Evolutionary conservation across 2,797 vertebrate species (phyloP), one percentile per base, ranked within the genome.

Genomic region (Brachymystax lenok): DNA sequence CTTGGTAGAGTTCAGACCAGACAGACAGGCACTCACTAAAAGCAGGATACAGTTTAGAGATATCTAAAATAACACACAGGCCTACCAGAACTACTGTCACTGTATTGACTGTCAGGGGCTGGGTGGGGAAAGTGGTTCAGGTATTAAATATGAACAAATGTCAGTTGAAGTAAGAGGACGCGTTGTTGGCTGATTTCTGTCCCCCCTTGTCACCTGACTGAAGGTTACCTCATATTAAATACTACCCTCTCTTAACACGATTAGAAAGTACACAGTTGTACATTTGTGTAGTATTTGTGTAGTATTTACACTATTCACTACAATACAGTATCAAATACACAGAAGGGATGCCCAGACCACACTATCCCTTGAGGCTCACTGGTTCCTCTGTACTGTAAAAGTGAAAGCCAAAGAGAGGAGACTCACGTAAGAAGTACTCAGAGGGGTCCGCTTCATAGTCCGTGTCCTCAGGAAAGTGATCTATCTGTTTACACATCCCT

Each of bases 351-450:
- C 1, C 52, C 52, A 56, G 52, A 56, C 52, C 52, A 56, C 52
- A 56, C 16, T 56, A 56, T 56, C 52, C 5, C 52, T 56, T 56
- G 52, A 56, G 16, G 14, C 6, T 56, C 19, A 17, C 52, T 56
- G 16, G 5, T 19, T 21, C 56, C 7, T 59, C 56, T 59, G 56
- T n/a, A n/a, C 56, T 59, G 56, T 21, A 14, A 30, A 66, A 13
- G 64, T 28, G 14, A 17, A 28, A 30, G 24, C 27, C 24, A 21
- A 4, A 10, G 75, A n/a, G 0, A 1, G 21, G 61, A 67, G 85
- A 98, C 98, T 99, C 93, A 99, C 97, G 97, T 93, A 99, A 95
- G 94, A 99, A 99, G 95, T 99, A 99, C 94, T 99, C 98, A 64
- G 98, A 97, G 74, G 98, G 96, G 92, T 99, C 98, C 30, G 98